Percentiles rank a stretch among this genome's conserved stretches.
Conservation (phyloP, 2,888 invertebrate species). For the Caenorhabditis macrosperma region DNA sequence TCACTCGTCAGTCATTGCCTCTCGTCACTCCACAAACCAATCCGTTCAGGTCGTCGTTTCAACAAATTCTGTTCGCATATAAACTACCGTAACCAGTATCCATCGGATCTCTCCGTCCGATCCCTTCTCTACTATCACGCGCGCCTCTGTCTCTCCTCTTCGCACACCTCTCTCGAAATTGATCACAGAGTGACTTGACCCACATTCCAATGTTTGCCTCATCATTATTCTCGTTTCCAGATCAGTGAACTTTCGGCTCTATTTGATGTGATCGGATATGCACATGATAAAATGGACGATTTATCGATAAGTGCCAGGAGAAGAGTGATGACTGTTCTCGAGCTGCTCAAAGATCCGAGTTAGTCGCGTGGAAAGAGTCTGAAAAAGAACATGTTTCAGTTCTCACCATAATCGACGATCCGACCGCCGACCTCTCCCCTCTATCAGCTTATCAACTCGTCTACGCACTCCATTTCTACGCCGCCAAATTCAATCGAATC, state of each 20-base stretch:
- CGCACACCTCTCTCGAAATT: conserved; percentile 53
- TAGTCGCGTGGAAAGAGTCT: conserved; percentile 69
- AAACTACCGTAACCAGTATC: conserved; percentile 59
- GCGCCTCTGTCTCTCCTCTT: conserved; percentile 59
- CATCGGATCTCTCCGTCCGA: conserved; percentile 62
- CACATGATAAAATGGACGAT: conserved; percentile 87
- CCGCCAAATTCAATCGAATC: conserved; percentile 92
- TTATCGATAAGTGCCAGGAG: conserved; percentile 92
- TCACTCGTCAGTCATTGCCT: conserved; percentile 84
- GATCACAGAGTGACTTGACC: conserved; percentile 60
- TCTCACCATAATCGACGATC: conserved; percentile 85
- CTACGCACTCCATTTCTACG: conserved; percentile 90
- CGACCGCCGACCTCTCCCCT: conserved; percentile 94
- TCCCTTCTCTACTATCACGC: conserved; percentile 68
- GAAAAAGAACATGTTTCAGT: conserved; percentile 60
- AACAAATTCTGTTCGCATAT: conserved; percentile 68
- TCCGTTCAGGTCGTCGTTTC: conserved; percentile 67
- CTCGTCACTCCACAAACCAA: conserved; percentile 83
- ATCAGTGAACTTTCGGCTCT: conserved; percentile 90
- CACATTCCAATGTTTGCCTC: conserved; percentile 5
- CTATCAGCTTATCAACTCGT: conserved; percentile 94
- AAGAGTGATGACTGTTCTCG: conserved; percentile 91
- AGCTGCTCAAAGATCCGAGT: conserved; percentile 94
- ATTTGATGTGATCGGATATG: conserved; percentile 92
- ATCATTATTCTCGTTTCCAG: conserved; percentile 70